These are phyloP conservation scores for Chaetops frenatus DNA, from an alignment of 2,113 vertebrate species.

Conservation along the genomic window DNA sequence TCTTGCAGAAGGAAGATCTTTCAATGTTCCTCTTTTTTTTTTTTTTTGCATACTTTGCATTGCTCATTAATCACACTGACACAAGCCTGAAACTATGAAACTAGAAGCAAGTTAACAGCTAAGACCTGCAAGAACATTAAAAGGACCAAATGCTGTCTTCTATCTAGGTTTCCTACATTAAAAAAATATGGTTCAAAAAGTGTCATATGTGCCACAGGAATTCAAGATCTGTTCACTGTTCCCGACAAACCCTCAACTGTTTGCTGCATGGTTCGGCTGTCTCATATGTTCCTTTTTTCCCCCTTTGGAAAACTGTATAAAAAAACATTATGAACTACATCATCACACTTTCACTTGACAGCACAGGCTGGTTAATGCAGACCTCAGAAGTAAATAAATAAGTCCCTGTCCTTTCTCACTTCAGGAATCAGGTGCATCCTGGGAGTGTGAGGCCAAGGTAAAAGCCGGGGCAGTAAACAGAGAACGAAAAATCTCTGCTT, in stretches of 20 bases:
- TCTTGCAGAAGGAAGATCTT: background rate
- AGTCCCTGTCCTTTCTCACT: background rate
- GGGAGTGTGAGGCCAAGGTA: background rate
- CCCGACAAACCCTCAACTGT: background rate
- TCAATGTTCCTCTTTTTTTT: background rate
- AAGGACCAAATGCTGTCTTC: background rate
- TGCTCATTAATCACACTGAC: background rate
- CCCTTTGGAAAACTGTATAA: background rate
- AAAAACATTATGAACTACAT: background rate
- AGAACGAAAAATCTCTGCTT: background rate
- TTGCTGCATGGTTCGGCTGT: background rate
- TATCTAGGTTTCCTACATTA: background rate
- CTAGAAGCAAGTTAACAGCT: background rate
- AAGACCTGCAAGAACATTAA: background rate
- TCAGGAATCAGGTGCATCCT: background rate
- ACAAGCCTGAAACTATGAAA: background rate
- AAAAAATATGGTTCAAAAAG: background rate
- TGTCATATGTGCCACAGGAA: background rate
- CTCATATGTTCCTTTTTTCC: background rate
- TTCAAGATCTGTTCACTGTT: background rate
- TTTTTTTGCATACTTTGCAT: background rate
- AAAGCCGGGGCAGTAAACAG: accelerated
- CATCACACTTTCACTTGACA: background rate
- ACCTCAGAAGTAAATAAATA: background rate
- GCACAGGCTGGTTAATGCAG: background rate